Conservation (phyloP, 2,888 invertebrate species). For the Drosophila barbarae region DNA sequence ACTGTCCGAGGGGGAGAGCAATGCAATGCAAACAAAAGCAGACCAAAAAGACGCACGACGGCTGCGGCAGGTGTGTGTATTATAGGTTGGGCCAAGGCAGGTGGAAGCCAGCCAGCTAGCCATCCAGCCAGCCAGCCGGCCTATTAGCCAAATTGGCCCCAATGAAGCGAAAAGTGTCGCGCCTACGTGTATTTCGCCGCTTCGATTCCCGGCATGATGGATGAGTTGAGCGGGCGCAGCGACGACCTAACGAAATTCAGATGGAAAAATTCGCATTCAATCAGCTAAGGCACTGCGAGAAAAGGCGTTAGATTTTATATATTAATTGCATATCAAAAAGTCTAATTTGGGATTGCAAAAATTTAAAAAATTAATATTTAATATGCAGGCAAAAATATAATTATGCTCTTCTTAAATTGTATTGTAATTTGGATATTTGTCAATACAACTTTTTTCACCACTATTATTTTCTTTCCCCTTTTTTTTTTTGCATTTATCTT, state of each 20-base stretch:
- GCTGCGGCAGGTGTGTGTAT: slow-evolving; percentile 1
- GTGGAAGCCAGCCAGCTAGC: background rate
- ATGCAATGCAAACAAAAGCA: slow-evolving; percentile 52
- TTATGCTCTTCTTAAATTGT: too few relatives aligned
- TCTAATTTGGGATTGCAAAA: too few relatives aligned
- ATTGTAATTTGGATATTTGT: too few relatives aligned
- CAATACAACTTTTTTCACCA: too few relatives aligned
- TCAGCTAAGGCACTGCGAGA: slow-evolving; percentile 34
- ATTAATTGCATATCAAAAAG: too few relatives aligned
- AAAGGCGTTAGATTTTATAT: background rate
- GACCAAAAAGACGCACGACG: background rate
- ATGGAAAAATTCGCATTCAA: slow-evolving; percentile 43
- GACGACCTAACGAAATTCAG: background rate
- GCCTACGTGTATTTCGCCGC: slow-evolving; percentile 28
- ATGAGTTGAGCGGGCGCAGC: slow-evolving; percentile 19
- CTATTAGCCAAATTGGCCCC: slow-evolving; percentile 62
- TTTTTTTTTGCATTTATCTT: too few relatives aligned
- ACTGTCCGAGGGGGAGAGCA: slow-evolving; percentile 23
- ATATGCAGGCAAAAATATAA: too few relatives aligned
- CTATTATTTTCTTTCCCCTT: too few relatives aligned
- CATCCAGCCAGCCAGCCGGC: slow-evolving; percentile 3
- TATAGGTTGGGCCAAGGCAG: too few relatives aligned
- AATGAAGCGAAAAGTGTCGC: slow-evolving; percentile 53
- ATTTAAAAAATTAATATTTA: too few relatives aligned
- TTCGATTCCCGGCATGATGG: slow-evolving; percentile 35